Conservation (phyloP, 35 echinoderm and acorn worm species). For the Stichopus chloronotus region DNA sequence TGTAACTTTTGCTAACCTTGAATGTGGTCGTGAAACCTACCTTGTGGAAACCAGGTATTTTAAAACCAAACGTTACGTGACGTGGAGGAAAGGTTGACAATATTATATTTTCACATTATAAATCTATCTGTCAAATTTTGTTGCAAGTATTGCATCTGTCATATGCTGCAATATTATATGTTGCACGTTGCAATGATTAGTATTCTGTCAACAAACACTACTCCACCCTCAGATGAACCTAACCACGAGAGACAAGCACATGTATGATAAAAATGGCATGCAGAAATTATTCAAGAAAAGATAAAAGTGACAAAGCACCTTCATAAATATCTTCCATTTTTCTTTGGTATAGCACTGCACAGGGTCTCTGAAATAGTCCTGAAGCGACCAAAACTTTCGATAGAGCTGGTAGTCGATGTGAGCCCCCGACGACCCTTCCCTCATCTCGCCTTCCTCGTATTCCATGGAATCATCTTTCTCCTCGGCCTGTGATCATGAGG, state of each 20-base stretch:
- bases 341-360: slow-evolving; percentile 88
- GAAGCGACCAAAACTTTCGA: slow-evolving; percentile 89
- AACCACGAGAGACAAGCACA: too few species aligned
- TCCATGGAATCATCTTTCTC: slow-evolving; percentile 85
- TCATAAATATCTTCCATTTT: slow-evolving; percentile 83
- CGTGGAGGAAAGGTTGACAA: too few species aligned
- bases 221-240: too few species aligned
- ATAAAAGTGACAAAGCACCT: slow-evolving; percentile 9
- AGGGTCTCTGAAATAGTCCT: slow-evolving; percentile 89
- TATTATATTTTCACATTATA: too few species aligned
- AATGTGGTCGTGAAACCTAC: not conserved
- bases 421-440: not conserved
- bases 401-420: slow-evolving; percentile 93
- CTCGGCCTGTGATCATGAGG: slow-evolving; percentile 35
- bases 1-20: not conserved
- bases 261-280: too few species aligned
- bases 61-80: too few species aligned
- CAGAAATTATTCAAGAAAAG: not conserved
- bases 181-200: too few species aligned
- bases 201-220: too few species aligned
- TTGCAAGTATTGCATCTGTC: too few species aligned
- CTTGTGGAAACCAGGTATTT: too few species aligned
- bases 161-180: too few species aligned
- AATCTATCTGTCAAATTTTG: too few species aligned
- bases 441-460: slow-evolving; percentile 90